Base-by-base conservation (phyloP, 2,113 vertebrate species). In the Rissa tridactyla region DNA sequence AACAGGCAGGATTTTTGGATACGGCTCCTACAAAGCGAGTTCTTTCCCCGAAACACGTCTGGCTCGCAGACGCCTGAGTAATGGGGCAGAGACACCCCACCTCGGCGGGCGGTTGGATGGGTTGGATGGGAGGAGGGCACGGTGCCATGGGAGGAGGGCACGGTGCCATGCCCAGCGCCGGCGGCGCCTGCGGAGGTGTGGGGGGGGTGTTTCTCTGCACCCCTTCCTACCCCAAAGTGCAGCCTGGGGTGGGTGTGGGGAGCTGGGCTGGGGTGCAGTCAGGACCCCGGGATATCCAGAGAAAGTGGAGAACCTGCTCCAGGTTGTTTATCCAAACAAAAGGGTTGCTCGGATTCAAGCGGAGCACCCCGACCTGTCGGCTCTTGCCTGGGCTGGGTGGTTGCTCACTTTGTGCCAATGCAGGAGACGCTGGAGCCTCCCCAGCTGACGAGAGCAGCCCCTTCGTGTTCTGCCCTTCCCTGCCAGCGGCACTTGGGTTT, bases 321-420 rank as follows among this genome's bases (percentile, higher is more conserved):
- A 7, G 64, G 51, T 47, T 76, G 78, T 72, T 75, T 55, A 25
- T 61, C 15, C 21, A 5, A 38, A 36, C 40, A 38, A 69, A 82
- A 58, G n/a, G 34, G 30, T 17, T 60, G 1, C 2, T 40, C 2
- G 18, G 25, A 30, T 52, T 16, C 5, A 15, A 87, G 32, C 3
- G n/a, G 93, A 92, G 64, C 68, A 5, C 0, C 0, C 57, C 1
- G 22, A 81, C 80, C 91, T 94, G 88, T 19, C 3, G 4, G 90
- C 62, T 90, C 92, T 72, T 95, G 85, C 60, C 85, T 32, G 82
- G 27, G 36, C 85, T 86, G 92, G 82, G 21, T 40, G 72, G 80
- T 82, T 72, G 73, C 82, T 93, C n/a, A 1, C 52, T 34, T 29
- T n/a, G 68, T 96, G 89, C 86, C 54, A 29, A 0, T 10, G 13